Conservation (phyloP, 2,113 vertebrate genomes). For the Hylia prasina region DNA sequence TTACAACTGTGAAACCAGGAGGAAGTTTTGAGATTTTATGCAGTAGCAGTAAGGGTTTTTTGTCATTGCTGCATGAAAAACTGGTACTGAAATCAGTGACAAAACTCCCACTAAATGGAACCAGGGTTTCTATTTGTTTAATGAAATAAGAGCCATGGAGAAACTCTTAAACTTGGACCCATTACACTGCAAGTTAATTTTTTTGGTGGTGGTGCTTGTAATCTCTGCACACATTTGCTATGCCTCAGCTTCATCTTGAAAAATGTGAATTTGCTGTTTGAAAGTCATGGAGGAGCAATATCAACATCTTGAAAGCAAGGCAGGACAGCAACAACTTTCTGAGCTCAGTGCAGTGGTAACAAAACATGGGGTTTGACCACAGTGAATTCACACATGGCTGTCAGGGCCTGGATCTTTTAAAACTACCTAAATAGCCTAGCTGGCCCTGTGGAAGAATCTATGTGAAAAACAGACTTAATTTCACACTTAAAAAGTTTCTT, state of each 20-base stretch:
- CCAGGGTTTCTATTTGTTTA: neutral
- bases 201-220: neutral
- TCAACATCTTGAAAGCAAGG: neutral
- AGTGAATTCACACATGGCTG: neutral
- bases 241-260: neutral
- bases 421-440: neutral
- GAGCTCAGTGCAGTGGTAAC: neutral
- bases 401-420: neutral
- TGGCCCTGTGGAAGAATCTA: neutral
- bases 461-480: neutral
- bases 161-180: neutral
- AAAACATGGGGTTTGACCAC: rapidly evolving
- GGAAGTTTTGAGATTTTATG: neutral
- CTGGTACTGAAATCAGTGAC: neutral
- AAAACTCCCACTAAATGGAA: neutral
- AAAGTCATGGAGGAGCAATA: neutral
- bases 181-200: neutral
- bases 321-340: neutral
- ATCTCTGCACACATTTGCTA: neutral
- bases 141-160: neutral
- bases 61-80: neutral
- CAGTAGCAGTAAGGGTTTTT: neutral
- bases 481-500: neutral
- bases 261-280: neutral
- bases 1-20: neutral